Evolutionary conservation across 2,113 vertebrate species (phyloP), one percentile per base, ranked within the genome.

Genomic region (Anseranas semipalmata): DNA sequence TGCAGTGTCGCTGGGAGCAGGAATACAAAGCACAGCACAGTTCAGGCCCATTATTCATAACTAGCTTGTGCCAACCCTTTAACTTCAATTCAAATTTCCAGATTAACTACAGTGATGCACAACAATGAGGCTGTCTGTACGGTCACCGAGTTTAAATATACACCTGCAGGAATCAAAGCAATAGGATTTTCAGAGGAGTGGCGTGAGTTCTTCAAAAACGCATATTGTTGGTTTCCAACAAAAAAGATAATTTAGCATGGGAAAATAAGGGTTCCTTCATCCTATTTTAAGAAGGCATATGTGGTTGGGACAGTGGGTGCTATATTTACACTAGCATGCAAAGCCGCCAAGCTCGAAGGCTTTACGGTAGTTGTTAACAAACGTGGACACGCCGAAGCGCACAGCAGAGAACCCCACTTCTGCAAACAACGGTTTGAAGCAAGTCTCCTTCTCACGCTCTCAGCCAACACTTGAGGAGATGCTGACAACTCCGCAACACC

Each of bases 191-290:
- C 62, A 52, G 0, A 93, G 37, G 11, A 62, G 25, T 3, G 24
- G 20, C 50, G 58, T 0, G 0, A 53, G 22, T 73, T 46, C 62
- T 55, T 46, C 2, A 30, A 58, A 93, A 76, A 32, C 5, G 9
- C 8, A 2, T 9, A 37, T 20, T 0, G 0, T 46, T 58, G 8
- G 20, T 37, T 86, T 77, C 55, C 67, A 91, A 66, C 41, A 65
- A 56, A 81, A 83, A 52, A 27, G 55, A 16, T 6, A 59, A 65
- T 6, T 33, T 21, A 65, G 9, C 37, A 55, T 77, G 33, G 37
- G 60, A 75, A 85, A 67, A 24, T 5, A 33, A 16, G 7, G 74
- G 28, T 16, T 70, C 50, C 32, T 74, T 55, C 60, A 43, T 12
- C 22, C 21, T 48, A 7, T 41, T 91, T 66, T 60, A 84, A 5